Percentiles rank a stretch among this genome's conserved stretches.
Conservation (phyloP, 2,888 invertebrate species). For the Acleris holmiana region DNA sequence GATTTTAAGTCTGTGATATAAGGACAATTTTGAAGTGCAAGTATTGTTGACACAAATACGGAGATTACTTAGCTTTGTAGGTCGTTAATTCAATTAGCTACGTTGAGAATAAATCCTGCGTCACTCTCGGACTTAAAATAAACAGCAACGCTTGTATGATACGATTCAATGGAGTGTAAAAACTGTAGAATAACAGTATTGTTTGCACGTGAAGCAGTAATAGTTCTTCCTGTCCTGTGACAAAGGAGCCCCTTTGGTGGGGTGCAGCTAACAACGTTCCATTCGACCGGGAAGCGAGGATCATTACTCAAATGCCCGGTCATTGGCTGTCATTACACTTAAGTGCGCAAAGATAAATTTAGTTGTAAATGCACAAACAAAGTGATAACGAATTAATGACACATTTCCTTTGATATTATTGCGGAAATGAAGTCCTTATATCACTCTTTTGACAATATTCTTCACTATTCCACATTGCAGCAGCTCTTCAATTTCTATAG, state of each 20-base stretch:
- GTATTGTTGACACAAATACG: constrained; percentile 24
- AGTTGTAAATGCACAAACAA: constrained; percentile 15
- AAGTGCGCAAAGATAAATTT: constrained; percentile 24
- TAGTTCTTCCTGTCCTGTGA: constrained; percentile 14
- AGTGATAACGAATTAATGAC: constrained; percentile 26
- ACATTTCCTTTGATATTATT: constrained; percentile 25
- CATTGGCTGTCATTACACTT: constrained; percentile 23
- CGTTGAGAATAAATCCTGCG: constrained; percentile 20
- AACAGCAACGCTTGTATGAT: neutral
- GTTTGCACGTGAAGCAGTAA: constrained; percentile 27
- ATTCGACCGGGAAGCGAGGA: constrained; percentile 22
- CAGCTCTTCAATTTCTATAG: constrained; percentile 16
- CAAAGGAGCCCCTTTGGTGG: constrained; percentile 22
- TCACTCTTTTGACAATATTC: neutral
- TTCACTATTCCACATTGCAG: neutral
- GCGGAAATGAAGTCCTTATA: neutral
- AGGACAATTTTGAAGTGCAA: constrained; percentile 27
- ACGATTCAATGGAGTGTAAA: constrained; percentile 13
- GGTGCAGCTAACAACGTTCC: constrained; percentile 4
- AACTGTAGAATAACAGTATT: constrained; percentile 4
- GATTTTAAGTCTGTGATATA: constrained; percentile 3
- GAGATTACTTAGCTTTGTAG: constrained; percentile 19
- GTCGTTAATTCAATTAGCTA: constrained; percentile 30
- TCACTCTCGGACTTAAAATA: constrained; percentile 4
- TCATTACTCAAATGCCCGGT: constrained; percentile 28